A percentile compares a stretch with the other conserved stretches of the same genome.
phyloP scores from a whole-genome alignment of 2,113 vertebrate genomes.

The Syngnathus floridae region DNA sequence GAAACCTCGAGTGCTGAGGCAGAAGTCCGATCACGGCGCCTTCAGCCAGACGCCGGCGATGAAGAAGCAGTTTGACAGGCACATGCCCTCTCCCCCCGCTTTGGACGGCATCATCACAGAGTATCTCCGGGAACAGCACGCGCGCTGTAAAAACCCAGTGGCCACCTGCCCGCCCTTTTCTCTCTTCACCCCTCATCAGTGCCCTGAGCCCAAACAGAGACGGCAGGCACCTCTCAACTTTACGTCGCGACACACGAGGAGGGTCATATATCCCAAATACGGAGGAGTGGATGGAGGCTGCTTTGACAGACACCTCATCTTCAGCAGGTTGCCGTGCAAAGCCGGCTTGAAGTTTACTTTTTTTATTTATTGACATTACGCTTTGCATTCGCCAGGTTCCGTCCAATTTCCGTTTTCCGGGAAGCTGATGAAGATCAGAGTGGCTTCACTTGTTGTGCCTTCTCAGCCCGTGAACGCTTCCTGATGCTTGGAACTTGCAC shows the following conservation, averaged over 20 bases:
- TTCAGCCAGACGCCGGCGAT: conserved; percentile 97
- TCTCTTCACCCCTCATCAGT: conserved; percentile 97
- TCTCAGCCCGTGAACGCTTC: conserved; percentile 95
- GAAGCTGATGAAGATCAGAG: conserved; percentile 98
- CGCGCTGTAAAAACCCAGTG: conserved; percentile 98
- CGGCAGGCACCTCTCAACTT: conserved; percentile 95
- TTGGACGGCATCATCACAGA: conserved; percentile 99
- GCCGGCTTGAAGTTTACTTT: background rate
- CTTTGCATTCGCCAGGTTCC: conserved; percentile 73
- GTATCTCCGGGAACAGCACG: conserved; percentile 95
- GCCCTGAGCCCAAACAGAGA: conserved; percentile 98
- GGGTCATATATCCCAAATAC: conserved; percentile 94
- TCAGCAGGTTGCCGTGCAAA: conserved; percentile 80
- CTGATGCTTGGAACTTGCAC: conserved; percentile 97
- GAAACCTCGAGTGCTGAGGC: conserved; percentile 85
- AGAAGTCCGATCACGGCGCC: conserved; percentile 97
- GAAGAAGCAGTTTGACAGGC: conserved; percentile 95
- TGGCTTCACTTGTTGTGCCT: conserved; percentile 95
- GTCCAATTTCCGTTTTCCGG: conserved; percentile 95
- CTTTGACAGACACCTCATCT: conserved; percentile 98
- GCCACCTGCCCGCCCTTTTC: conserved; percentile 98
- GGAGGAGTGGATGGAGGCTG: conserved; percentile 96
- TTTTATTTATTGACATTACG: background rate
- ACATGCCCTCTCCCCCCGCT: conserved; percentile 91
- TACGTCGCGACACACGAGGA: conserved; percentile 87